Conservation (phyloP, 2,888 invertebrate genomes). For the Temnothorax ravouxi region DNA sequence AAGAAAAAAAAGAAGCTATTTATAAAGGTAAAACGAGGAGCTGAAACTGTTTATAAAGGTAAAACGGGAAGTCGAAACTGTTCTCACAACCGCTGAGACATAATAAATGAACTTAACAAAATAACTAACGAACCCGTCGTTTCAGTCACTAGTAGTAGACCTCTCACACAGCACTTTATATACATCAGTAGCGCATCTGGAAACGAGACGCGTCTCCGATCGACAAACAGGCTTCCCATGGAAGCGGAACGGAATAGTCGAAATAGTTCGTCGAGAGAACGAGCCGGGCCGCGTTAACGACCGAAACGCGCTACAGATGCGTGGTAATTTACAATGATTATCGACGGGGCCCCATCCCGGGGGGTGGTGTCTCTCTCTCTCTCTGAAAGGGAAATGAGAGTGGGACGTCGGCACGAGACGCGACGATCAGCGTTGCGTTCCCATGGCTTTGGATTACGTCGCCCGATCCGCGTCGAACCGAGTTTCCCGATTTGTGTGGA, state of each 20-base stretch:
- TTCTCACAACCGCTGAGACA: neutral
- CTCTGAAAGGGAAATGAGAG: conserved; percentile 33
- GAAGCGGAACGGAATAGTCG: conserved; percentile 38
- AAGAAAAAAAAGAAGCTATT: neutral
- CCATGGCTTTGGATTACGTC: conserved; percentile 79
- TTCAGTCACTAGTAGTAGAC: neutral
- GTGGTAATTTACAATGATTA: conserved; percentile 84
- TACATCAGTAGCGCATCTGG: conserved; percentile 44
- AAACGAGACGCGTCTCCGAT: conserved; percentile 44
- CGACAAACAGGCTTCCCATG: conserved; percentile 35
- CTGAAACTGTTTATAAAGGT: neutral
- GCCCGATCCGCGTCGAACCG: conserved; percentile 66
- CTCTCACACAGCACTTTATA: neutral
- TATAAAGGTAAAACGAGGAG: conserved; percentile 1
- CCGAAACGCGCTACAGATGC: conserved; percentile 81
- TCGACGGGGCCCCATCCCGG: conserved; percentile 66
- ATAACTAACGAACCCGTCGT: conserved; percentile 32
- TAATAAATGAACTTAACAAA: conserved; percentile 32
- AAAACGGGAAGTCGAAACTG: neutral
- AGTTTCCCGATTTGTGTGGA: conserved; percentile 86
- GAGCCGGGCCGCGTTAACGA: conserved; percentile 73
- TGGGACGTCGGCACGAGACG: conserved; percentile 5
- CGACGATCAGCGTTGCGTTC: conserved; percentile 64
- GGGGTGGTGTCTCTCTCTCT: conserved; percentile 36
- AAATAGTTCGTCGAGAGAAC: conserved; percentile 35